Evolutionary conservation across 2,888 invertebrate genomes (phyloP), one percentile per base, ranked within the genome.

Genomic region (Adineta ricciae): DNA sequence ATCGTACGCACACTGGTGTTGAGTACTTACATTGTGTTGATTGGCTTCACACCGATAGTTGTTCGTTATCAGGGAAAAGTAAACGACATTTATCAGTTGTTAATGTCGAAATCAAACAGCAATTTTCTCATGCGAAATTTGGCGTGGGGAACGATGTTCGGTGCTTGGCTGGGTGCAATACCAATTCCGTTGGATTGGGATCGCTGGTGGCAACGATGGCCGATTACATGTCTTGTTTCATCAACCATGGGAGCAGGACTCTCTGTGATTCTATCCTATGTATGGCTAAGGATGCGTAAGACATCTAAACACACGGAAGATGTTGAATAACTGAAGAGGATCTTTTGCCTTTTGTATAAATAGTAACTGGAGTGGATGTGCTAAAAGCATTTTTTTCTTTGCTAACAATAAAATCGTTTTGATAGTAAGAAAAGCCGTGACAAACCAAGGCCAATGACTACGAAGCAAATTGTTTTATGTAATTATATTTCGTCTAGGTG

Each of bases 121-220:
- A 2, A 36, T 41, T 41, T 78, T 41, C 41, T n/a, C 1, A 41
- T 41, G 21, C 38, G 19, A 78, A 46, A 72, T 64, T 24, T 85
- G 8, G 56, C 38, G 27, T 83, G 27, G 46, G 78, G 73, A 27
- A 64, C 85, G 11, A 49, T 84, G 27, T n/a, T 85, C 41, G 85
- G 85, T 38, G 85, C 85, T 16, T 85, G 85, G 85, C 72, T 83
- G 32, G 85, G 85, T 41, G 83, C 85, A 36, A 27, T 85, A 21
- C 73, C 83, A 5, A 85, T 85, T 24, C 85, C 85, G 46, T 52
- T 85, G 8, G 85, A 85, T 49, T 85, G 85, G 85, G 84, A 85
- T 50, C 64, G 85, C n/a, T 85, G 85, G 85, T 85, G 85, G 85
- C 85, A 85, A 85, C 41, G 54, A 82, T 85, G 85, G 85, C 85